Base-by-base conservation (phyloP, 2,797 vertebrate genomes). In the Crossoptilon crossoptilon region DNA sequence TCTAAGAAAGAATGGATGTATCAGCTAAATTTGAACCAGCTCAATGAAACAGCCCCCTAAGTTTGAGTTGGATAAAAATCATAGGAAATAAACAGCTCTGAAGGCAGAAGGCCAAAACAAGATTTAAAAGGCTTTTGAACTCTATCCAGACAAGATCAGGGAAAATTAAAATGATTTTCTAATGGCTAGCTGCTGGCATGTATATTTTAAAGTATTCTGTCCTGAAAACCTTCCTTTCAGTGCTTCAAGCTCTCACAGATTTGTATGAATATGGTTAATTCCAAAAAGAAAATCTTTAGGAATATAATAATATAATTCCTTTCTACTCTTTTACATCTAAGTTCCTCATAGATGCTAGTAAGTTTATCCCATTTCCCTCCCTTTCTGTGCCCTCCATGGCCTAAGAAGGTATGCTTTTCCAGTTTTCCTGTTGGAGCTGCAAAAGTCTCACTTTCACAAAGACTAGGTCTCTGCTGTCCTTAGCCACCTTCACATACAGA, bases 51-150 rank as follows among this genome's bases (percentile, higher is more conserved):
- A 84, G 33, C 16, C n/a, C 39, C 23, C 24, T 13, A 92, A 88
- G 74, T 86, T 46, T 91, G 56, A 93, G 46, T 31, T 90, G 91
- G 71, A 94, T 79, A 92, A 90, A 96, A 94, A 79, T 81, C 49
- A 82, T 63, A 84, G 44, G 27, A 93, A 94, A 95, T 90, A 95
- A 96, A 94, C 60, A 94, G 41, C 73, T 85, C 58, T 39, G 44
- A 85, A 92, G 92, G 94, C 89, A 93, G 60, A 79, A 95, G n/a
- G 77, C 95, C 94, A 95, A 92, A 94, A 73, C 21, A 90, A 90
- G 74, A 95, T 93, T 95, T 94, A 86, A 91, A 95, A 95, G 60
- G 68, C 21, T 95, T 85, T 93, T 95, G 91, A 96, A 94, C 60
- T 90, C 67, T 74, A 81, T 90, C 87, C 94, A 96, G 87, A 79